Evolutionary conservation across 2,888 invertebrate species (phyloP), one percentile per base, ranked within the genome.

Genomic region (Nematopogon swammerdamellus): DNA sequence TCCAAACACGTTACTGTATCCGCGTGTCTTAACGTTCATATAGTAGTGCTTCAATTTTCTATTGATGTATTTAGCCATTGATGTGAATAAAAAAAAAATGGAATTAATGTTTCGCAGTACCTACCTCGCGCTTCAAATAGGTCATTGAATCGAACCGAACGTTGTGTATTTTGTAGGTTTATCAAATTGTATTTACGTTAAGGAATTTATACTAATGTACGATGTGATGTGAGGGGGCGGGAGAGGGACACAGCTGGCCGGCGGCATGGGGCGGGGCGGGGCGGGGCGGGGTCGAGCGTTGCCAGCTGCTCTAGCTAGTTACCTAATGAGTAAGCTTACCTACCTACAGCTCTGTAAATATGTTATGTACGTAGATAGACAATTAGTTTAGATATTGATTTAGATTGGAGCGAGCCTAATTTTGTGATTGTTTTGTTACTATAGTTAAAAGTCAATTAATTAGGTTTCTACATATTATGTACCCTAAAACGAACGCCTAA

Each of bases 61-160:
- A 36, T 36, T 14, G 25, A 36, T 19, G 63, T 69, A 68, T 68
- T 68, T 72, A 75, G 76, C 70, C 67, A 66, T 70, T 68, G 71
- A 67, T 68, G 72, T 66, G 68, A 66, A 63, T 65, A 65, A 36
- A 47, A 36, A 14, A 36, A n/a, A n/a, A n/a, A n/a, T n/a, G 18
- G 11, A 48, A 16, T 17, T 19, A 17, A 47, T 47, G 45, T 16
- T 44, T 36, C 11, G 4, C 18, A 17, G 18, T 44, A 44, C 11
- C 44, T 19, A 44, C 44, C 19, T 44, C 44, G 44, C 11, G 19
- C 19, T 44, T 44, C 19, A 19, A 44, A 36, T 36, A 36, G 36
- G 36, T 36, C 36, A 36, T 36, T 14, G 36, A 36, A 36, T 36
- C n/a, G n/a, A n/a, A n/a, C n/a, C 11, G 36, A 36, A 36, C 36